Conservation (phyloP, 2,113 vertebrate species). For the Malurus cyaneus region DNA sequence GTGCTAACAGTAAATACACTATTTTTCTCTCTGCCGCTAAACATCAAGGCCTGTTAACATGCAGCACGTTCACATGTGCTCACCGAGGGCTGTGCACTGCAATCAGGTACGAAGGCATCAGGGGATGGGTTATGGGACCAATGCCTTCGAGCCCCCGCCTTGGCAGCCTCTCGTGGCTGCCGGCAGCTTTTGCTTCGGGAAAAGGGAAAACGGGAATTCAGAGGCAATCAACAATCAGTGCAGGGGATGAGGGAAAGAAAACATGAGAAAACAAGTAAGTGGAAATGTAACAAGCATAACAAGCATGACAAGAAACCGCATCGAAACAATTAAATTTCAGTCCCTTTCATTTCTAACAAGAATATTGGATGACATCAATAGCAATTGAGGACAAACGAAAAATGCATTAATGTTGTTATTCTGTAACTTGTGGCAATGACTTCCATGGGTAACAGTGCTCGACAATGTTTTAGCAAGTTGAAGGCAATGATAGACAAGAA, state of each 20-base stretch:
- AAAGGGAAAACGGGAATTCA: neutral
- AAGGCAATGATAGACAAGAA: neutral
- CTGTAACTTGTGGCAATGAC: neutral
- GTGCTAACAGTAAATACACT: neutral
- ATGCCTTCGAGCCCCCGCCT: neutral
- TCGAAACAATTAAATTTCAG: neutral
- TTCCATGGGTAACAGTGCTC: neutral
- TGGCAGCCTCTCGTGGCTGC: conserved; percentile 51
- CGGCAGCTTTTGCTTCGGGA: neutral
- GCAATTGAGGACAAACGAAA: neutral
- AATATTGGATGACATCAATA: neutral
- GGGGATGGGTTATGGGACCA: neutral
- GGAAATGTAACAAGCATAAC: neutral
- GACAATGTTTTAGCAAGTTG: neutral
- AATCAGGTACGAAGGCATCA: fast-evolving
- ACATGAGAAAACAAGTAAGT: neutral
- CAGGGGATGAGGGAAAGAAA: neutral
- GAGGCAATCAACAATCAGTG: neutral
- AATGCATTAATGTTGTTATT: neutral
- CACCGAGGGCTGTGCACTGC: neutral
- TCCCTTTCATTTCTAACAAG: neutral
- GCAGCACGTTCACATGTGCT: too few species aligned
- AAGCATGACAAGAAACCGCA: neutral
- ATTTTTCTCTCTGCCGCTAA: neutral
- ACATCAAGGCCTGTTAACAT: neutral